Evolutionary conservation across 2,888 invertebrate species (phyloP), one percentile per base, ranked within the genome.

Genomic region (Ectemnius cavifrons): DNA sequence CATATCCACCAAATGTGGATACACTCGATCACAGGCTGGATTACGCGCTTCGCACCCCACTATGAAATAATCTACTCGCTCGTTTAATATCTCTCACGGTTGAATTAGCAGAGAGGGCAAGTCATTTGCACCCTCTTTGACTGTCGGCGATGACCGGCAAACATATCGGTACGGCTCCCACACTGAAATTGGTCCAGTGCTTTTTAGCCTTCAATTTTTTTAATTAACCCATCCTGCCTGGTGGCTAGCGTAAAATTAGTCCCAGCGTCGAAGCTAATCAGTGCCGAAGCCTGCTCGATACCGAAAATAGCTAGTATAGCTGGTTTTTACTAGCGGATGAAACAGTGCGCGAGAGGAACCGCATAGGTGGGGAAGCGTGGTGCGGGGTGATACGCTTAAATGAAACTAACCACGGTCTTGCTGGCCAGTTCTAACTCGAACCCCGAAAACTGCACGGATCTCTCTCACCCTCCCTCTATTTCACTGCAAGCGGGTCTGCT

Each of bases 201-300:
- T 37, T 37, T 37, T 37, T 37, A 37, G 5, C 37, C 8, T 6
- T 37, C 37, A 37, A 37, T 37, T 37, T 37, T 37, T 37, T 37
- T 37, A 37, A 37, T 37, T 37, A 37, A 37, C 8, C 37, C 37
- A 4, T 11, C 5, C 37, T 11, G 37, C 8, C 37, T 11, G 37
- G 6, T 4, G 37, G 8, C 37, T 37, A 37, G 37, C 8, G 37
- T 37, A 6, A 37, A 37, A 37, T 37, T 37, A 37, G 37, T 11
- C 37, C 8, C 8, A 37, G 64, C 70, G 79, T 75, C 73, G 70
- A 79, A 81, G 79, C 79, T 81, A 81, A 81, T 81, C 74, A 79
- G 60, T 68, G 72, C 79, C 79, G 79, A 73, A 71, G 71, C 81
- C 62, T 68, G 81, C 74, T 79, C 78, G 72, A 78, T 79, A 63